A percentile compares a stretch with the other conserved stretches of the same genome.
Conservation (phyloP, 2,888 invertebrate genomes). For the Andricus quercusramuli region DNA sequence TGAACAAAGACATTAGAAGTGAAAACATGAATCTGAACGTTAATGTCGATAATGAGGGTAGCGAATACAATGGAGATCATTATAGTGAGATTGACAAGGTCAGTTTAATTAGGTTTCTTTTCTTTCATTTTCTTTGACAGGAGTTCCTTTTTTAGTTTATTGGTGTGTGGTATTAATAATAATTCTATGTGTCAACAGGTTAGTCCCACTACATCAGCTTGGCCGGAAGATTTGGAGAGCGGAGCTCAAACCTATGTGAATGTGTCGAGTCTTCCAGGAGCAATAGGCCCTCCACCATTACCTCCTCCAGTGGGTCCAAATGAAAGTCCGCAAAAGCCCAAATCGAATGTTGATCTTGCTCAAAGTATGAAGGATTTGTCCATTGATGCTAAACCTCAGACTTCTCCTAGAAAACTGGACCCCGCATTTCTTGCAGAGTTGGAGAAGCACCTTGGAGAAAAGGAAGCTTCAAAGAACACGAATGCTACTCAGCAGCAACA, state of each 20-base stretch:
- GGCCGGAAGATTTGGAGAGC: conserved; percentile 72
- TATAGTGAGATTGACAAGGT: conserved; percentile 73
- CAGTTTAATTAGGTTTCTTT: conserved; percentile 48
- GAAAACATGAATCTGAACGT: conserved; percentile 68
- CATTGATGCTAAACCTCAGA: conserved; percentile 59
- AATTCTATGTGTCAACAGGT: conserved; percentile 9
- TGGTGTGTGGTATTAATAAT: neutral
- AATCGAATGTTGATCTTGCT: no score
- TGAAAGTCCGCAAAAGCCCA: no score
- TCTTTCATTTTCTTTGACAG: neutral
- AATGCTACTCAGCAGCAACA: conserved; percentile 71
- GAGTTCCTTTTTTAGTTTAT: neutral
- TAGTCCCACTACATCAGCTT: conserved; percentile 59
- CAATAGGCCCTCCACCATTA: no score
- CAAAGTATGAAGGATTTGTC: no score
- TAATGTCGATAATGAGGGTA: conserved; percentile 52
- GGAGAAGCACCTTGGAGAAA: conserved; percentile 82
- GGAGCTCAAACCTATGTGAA: conserved; percentile 69
- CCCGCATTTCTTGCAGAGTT: conserved; percentile 83
- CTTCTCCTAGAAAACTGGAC: conserved; percentile 79
- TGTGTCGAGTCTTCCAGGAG: conserved; percentile 50
- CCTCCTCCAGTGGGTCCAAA: no score
- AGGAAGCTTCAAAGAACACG: conserved; percentile 77
- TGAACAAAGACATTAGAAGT: conserved; percentile 67
- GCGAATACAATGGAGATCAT: conserved; percentile 59